Percentiles rank a stretch among this genome's conserved stretches.
These are phyloP conservation scores for Ptychodera flava DNA, from an alignment of 35 echinoderm and acorn worm species.

Conservation along the genomic window DNA sequence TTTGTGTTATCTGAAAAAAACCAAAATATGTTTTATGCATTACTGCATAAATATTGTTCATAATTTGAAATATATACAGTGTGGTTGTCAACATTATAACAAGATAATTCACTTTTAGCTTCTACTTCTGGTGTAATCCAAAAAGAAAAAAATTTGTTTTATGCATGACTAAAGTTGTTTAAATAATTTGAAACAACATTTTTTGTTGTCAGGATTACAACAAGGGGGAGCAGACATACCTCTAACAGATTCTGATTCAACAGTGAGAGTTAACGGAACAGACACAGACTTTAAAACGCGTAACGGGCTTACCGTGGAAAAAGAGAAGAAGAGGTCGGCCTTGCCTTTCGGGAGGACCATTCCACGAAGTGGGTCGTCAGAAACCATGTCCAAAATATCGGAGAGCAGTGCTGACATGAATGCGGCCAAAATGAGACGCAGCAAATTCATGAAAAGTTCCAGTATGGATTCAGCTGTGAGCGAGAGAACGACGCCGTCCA, in stretches of 20 bases:
- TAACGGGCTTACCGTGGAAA: neutral
- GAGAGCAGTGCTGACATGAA: slow-evolving; percentile 33
- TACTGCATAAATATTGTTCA: too few species aligned
- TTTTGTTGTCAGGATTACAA: neutral
- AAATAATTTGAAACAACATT: too few species aligned
- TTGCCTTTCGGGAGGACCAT: slow-evolving; percentile 70
- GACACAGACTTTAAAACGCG: neutral
- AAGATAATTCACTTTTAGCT: too few species aligned
- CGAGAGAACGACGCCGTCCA: slow-evolving; percentile 11
- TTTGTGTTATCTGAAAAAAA: too few species aligned
- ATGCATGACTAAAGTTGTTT: too few species aligned
- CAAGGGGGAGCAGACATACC: neutral
- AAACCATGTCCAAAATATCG: slow-evolving; percentile 38
- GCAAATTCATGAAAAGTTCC: slow-evolving; percentile 81
- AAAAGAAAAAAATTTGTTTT: too few species aligned
- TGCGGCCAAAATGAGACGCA: slow-evolving; percentile 62
- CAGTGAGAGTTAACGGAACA: neutral
- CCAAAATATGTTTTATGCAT: too few species aligned
- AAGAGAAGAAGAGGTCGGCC: slow-evolving; percentile 65
- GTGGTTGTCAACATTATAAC: too few species aligned
- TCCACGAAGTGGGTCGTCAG: slow-evolving; percentile 49
- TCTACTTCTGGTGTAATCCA: too few species aligned
- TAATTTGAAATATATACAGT: too few species aligned
- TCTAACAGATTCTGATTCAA: slow-evolving; percentile 6
- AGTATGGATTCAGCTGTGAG: slow-evolving; percentile 67